Evolutionary conservation across 2,113 vertebrate genomes (phyloP).

Genomic region (Pithys albifrons): DNA sequence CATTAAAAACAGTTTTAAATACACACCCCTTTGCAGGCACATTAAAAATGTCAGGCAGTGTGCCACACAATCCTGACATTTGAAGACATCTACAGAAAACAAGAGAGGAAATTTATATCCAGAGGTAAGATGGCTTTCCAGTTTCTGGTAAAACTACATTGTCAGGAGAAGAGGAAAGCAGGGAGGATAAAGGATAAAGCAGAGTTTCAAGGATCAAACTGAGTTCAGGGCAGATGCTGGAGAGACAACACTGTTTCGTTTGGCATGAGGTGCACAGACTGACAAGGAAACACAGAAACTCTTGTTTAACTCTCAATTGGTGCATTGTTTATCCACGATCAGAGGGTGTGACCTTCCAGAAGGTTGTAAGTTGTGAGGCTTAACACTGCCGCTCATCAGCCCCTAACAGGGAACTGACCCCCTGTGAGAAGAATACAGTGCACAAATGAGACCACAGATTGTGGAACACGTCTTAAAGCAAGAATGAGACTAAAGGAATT

Average conservation of each 20-base stretch:
- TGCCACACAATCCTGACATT: not conserved
- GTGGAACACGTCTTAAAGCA: not conserved
- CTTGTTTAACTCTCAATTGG: slow-evolving; percentile 31
- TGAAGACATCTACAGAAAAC: slow-evolving; percentile 2
- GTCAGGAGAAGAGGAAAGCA: not conserved
- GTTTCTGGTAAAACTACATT: not conserved
- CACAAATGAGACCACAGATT: not conserved
- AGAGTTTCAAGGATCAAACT: slow-evolving; percentile 31
- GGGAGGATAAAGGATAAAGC: not conserved
- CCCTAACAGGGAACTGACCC: not conserved
- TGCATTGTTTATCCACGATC: not conserved
- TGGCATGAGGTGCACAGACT: slow-evolving; percentile 30
- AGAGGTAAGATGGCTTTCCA: not conserved
- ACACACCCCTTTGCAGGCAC: not conserved
- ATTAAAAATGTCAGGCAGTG: not conserved
- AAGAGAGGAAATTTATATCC: not conserved
- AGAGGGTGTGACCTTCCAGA: not conserved
- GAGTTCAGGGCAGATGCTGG: slow-evolving; percentile 47
- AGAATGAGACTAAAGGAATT: not conserved
- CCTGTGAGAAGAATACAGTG: not conserved
- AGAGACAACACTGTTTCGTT: slow-evolving; percentile 22
- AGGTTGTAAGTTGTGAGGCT: not conserved
- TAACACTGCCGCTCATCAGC: not conserved
- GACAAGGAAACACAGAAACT: slow-evolving; percentile 21
- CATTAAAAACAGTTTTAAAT: not conserved